These are phyloP conservation scores for Mythimna impura DNA, from an alignment of 2,888 invertebrate species.

Conservation along the genomic window DNA sequence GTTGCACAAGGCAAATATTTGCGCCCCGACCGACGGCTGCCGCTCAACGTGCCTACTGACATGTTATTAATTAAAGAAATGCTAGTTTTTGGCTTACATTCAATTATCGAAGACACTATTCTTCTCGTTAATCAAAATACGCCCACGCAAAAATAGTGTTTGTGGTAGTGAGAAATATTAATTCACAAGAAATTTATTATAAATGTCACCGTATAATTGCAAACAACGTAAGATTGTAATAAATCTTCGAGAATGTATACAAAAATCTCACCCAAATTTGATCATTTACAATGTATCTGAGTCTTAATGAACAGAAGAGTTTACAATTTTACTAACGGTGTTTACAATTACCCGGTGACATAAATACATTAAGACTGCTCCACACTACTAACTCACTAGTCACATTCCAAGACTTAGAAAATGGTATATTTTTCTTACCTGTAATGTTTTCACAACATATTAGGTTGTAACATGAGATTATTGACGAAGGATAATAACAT, in stretches of 20 bases:
- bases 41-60: constrained; percentile 62
- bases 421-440: constrained; percentile 1
- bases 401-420: neutral
- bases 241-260: too few relatives aligned
- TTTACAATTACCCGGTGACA: too few relatives aligned
- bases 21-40: constrained; percentile 62
- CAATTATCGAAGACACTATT: neutral
- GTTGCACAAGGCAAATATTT: constrained; percentile 84
- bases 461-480: constrained; percentile 31
- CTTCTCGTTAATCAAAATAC: neutral
- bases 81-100: constrained; percentile 24
- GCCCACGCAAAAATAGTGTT: neutral
- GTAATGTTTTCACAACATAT: constrained; percentile 23
- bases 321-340: too few relatives aligned
- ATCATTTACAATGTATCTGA: too few relatives aligned
- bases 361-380: neutral
- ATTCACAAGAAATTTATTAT: neutral
- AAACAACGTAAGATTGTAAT: too few relatives aligned
- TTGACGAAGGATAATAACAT: constrained; percentile 37
- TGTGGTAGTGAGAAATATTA: neutral
- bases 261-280: too few relatives aligned
- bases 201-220: neutral
- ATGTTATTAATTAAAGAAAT: constrained; percentile 61
- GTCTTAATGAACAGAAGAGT: too few relatives aligned
- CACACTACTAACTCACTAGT: neutral